Base-by-base conservation (phyloP, 2,113 vertebrate species). In the Tragelaphus scriptus region DNA sequence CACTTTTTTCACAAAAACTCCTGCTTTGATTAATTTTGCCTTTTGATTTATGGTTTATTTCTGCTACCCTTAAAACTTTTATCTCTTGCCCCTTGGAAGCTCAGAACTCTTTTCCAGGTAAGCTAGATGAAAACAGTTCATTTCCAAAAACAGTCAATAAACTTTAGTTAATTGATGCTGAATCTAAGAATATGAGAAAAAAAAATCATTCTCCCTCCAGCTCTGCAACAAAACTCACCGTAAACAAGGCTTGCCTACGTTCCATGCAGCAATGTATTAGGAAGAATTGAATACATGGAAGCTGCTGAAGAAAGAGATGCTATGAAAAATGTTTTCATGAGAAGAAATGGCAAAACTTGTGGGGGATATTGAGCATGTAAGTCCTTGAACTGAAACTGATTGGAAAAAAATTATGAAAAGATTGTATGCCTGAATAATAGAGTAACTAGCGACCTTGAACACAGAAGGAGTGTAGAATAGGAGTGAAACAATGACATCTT, bases 381-480 rank as follows among this genome's bases (percentile, higher is more conserved):
- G 98, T 98, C 99, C 99, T 99, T 99, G 99, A 99, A 99, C 98
- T 0, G 26, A 98, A 97, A 92, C 97, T 98, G 98, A 98, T 97
- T 44, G 96, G 94, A 90, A 97, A 94, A 93, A 94, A 96, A 92
- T 91, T 96, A 98, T 97, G 97, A 96, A 98, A 98, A 98, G 98
- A 99, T 97, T 98, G 98, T 98, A 98, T 61, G 75, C 97, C 95
- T 97, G 98, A 98, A 99, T 98, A 99, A 98, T 98, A 97, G 98
- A 98, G 97, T 97, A 98, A 98, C 98, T 98, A 97, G 98, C 96
- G 96, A 99, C 99, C 99, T 99, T 99, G 99, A 99, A 98, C 97
- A 98, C 97, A 98, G 97, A 99, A 98, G 95, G 98, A 98, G 98
- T 94, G 94, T 92, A 98, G 98, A 98, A 98, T 98, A 97, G 98